These are phyloP conservation scores for Sander lucioperca DNA, from an alignment of 2,113 vertebrate species.

Conservation along the genomic window DNA sequence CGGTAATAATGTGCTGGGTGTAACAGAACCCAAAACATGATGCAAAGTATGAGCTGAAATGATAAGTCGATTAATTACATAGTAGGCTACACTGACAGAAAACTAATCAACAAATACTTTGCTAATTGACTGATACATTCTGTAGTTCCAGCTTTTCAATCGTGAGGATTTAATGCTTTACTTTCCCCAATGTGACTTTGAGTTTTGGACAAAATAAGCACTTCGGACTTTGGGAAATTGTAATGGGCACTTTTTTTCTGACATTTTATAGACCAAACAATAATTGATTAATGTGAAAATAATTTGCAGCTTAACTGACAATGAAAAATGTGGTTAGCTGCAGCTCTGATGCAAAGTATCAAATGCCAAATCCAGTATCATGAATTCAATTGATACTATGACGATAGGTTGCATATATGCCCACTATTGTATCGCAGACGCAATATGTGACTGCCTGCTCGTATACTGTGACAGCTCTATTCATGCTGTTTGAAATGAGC, in stretches of 20 bases:
- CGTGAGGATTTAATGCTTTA: neutral
- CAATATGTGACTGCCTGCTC: conserved; percentile 16
- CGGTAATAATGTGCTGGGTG: neutral
- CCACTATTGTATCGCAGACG: conserved; percentile 13
- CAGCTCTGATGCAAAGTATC: neutral
- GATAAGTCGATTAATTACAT: neutral
- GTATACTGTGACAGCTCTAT: conserved; percentile 17
- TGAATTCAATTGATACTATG: neutral
- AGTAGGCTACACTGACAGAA: neutral
- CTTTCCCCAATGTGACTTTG: neutral
- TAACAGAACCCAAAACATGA: neutral
- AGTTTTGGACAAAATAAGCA: neutral
- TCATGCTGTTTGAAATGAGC: conserved; percentile 27
- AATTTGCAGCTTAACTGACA: neutral
- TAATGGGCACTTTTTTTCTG: neutral
- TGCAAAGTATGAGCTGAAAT: neutral
- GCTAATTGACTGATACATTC: neutral
- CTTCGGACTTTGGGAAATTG: neutral
- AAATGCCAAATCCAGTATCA: neutral
- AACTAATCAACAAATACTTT: neutral
- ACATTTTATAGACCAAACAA: neutral
- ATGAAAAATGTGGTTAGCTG: neutral
- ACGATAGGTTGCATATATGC: neutral
- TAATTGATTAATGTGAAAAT: neutral
- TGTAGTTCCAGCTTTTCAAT: neutral